phyloP scores from a whole-genome alignment of 92 coral and sea anemone genomes.

The Galaxea fascicularis region DNA sequence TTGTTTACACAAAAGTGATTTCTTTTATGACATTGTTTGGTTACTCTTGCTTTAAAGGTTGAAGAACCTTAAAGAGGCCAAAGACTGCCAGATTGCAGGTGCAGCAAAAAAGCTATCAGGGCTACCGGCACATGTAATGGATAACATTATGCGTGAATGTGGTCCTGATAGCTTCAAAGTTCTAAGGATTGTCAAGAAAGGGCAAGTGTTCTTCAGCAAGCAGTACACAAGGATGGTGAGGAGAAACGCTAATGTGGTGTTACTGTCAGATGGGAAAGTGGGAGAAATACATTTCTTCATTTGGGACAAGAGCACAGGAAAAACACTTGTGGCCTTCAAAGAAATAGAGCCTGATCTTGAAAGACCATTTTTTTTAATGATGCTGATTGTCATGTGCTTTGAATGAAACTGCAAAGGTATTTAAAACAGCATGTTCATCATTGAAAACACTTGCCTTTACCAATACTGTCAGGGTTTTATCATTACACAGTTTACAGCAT shows the following conservation, averaged over 20 bases:
- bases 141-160: background rate
- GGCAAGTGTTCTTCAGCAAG: conserved; percentile 42
- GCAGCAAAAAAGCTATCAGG: conserved; percentile 28
- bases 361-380: conserved; percentile 40
- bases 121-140: background rate
- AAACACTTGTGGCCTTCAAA: conserved; percentile 3
- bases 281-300: conserved; percentile 50
- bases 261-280: conserved; percentile 39
- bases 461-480: no score
- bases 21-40: background rate
- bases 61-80: conserved; percentile 50
- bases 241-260: conserved; percentile 37
- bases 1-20: no score
- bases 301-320: conserved; percentile 5
- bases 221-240: conserved; percentile 52
- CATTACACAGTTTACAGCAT: no score
- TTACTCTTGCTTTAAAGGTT: conserved; percentile 18
- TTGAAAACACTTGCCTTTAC: no score
- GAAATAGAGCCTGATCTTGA: conserved; percentile 24
- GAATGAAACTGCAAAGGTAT: conserved; percentile 39
- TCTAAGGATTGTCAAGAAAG: conserved; percentile 18
- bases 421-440: background rate
- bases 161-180: background rate
- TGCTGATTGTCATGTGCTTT: conserved; percentile 36
- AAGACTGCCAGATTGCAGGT: conserved; percentile 58